These are phyloP conservation scores for Drosophila auraria DNA, from an alignment of 1,140 invertebrate species.

Conservation along the genomic window DNA sequence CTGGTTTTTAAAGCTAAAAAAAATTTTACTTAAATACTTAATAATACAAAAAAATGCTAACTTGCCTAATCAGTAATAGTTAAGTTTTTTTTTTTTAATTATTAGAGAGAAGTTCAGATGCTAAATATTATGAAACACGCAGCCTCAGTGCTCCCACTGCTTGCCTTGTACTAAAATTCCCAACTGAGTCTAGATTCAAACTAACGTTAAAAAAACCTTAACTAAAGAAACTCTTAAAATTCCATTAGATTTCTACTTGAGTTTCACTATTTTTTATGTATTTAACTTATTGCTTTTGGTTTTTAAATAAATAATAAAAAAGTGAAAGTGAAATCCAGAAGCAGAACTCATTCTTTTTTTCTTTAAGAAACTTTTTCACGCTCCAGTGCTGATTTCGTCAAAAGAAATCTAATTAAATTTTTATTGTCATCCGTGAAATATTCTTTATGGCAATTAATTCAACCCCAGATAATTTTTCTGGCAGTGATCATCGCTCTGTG, in stretches of 20 bases:
- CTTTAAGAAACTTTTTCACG: neutral
- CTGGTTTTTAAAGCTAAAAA: neutral
- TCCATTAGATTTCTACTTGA: neutral
- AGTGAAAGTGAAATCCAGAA: constrained; percentile 19
- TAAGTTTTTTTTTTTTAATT: too few species aligned
- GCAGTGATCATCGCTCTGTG: constrained; percentile 18
- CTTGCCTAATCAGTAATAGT: too few species aligned
- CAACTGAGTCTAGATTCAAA: too few species aligned
- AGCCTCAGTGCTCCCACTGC: too few species aligned
- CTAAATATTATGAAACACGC: neutral
- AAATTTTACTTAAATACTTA: neutral
- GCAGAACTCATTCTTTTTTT: constrained; percentile 16
- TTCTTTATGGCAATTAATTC: neutral
- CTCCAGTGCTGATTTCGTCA: constrained; percentile 1
- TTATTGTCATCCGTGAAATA: neutral
- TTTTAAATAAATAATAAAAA: neutral
- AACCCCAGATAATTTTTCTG: constrained; percentile 9
- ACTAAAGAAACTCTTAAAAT: too few species aligned
- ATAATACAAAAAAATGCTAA: neutral
- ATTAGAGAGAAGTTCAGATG: too few species aligned
- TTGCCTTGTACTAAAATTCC: neutral
- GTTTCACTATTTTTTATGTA: neutral
- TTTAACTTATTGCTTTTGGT: neutral
- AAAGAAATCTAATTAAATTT: constrained; percentile 12
- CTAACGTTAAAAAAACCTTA: too few species aligned